Conservation (phyloP, 2,888 invertebrate species). For the Trypoxylon attenuatum region DNA sequence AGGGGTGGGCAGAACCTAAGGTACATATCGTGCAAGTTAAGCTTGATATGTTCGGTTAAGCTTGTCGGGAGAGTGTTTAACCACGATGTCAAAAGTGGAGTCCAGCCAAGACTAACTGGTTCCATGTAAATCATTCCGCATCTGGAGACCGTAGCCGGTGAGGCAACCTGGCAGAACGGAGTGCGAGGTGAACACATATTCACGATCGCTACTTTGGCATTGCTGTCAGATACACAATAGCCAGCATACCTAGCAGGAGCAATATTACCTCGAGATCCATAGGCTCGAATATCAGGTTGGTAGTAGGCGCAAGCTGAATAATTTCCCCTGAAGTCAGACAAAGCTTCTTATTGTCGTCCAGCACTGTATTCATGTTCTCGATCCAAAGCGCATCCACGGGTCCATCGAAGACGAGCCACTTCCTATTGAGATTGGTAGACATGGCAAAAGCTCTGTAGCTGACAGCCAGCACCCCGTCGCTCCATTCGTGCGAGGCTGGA, state of each 20-base stretch:
- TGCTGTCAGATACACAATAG: no score
- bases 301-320: conserved; percentile 91
- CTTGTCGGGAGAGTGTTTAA: conserved; percentile 85
- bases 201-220: no score
- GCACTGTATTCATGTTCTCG: conserved; percentile 96
- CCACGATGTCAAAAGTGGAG: conserved; percentile 90
- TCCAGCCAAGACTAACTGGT: conserved; percentile 92
- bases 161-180: conserved; percentile 81
- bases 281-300: conserved; percentile 94
- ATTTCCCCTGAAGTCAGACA: conserved; percentile 98
- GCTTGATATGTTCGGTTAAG: conserved; percentile 82
- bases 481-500: conserved; percentile 95
- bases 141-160: conserved; percentile 93
- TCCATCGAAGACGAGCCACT: conserved; percentile 97
- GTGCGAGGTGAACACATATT: not conserved
- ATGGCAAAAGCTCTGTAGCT: conserved; percentile 87
- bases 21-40: conserved; percentile 83
- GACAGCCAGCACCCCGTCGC: conserved; percentile 90
- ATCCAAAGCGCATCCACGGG: conserved; percentile 98
- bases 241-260: not conserved
- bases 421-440: conserved; percentile 81
- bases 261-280: conserved; percentile 87
- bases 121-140: conserved; percentile 99
- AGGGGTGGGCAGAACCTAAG: conserved; percentile 87
- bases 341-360: conserved; percentile 96